phyloP scores from a whole-genome alignment of 2,888 invertebrate genomes.

The Drosophila niveifrons region DNA sequence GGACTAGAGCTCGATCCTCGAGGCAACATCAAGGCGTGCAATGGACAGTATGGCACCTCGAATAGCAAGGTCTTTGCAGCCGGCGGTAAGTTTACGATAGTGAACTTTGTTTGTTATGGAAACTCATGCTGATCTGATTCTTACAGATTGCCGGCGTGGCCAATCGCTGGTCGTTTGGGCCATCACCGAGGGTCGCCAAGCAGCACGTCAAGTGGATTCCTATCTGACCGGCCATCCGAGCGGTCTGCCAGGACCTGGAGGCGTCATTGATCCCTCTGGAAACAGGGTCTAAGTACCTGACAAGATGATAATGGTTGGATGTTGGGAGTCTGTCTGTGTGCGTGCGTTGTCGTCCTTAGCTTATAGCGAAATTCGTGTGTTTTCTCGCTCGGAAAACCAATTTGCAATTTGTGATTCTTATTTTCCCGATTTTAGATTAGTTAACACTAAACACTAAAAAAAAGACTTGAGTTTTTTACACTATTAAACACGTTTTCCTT shows the following conservation, averaged over 20 bases:
- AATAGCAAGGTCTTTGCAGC: constrained; percentile 96
- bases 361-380: constrained; percentile 59
- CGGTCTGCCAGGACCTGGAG: constrained; percentile 96
- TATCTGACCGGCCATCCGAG: constrained; percentile 91
- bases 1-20: constrained; percentile 94
- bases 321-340: constrained; percentile 58
- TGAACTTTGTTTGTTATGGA: neutral
- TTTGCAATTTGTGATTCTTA: constrained; percentile 76
- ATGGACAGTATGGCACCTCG: constrained; percentile 92
- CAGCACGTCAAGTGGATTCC: constrained; percentile 96
- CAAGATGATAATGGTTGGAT: constrained; percentile 28
- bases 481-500: constrained; percentile 62
- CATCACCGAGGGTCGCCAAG: constrained; percentile 98
- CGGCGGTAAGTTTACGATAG: constrained; percentile 90
- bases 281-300: constrained; percentile 66
- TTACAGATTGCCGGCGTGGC: constrained; percentile 97
- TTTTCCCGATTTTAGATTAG: constrained; percentile 80
- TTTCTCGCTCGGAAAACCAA: constrained; percentile 47
- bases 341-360: constrained; percentile 64
- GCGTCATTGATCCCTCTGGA: constrained; percentile 88
- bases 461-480: constrained; percentile 76
- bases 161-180: constrained; percentile 99
- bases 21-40: constrained; percentile 94
- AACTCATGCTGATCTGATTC: neutral
- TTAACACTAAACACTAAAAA: constrained; percentile 57